Base-by-base conservation (phyloP, 1,140 invertebrate species). In the Teleogryllus occipitalis region DNA sequence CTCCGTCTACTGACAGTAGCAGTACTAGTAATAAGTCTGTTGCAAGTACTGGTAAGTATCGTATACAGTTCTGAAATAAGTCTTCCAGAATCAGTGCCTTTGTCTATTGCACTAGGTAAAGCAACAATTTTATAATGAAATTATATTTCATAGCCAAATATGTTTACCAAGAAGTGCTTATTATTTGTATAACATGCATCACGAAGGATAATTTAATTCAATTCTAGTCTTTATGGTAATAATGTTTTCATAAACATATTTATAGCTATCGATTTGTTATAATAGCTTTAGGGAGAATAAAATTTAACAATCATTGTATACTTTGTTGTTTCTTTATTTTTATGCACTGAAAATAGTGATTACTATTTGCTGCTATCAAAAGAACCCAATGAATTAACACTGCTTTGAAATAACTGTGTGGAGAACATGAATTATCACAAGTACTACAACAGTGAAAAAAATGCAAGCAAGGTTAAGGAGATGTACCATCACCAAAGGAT, bases 1-100 rank as follows among this genome's bases (percentile, higher is more conserved):
- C 87, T 78, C 85, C 86, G 80, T 86, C 86, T 49, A 86, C 89
- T 81, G 84, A 80, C 75, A 83, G 82, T n/a, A 88, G 85, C 81
- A 78, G 73, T 80, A 27, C 77, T 46, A 76, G 47, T n/a, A 73
- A 46, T 47, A 81, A 54, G 47, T 80, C 47, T 22, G 79, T 76
- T 47, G 65, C 49, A 49, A 72, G 65, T 39, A 75, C 77, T 73
- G 81, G 81, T 79, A 92, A 92, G 83, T 92, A 92, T 85, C 89
- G 91, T 48, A 92, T 92, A 83, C 91, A 92, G 82, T 92, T 92
- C 85, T 92, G 86, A 88, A 74, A 77, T 80, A 18, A 65, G 54
- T 65, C 54, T 65, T 65, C 54, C 54, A 14, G 18, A 10, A 65
- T 65, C 10, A 2, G 54, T 65, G 54, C 54, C 54, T 65, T 65